A percentile compares a stretch with the other conserved stretches of the same genome.
Evolutionary conservation across 2,113 vertebrate species (phyloP).

Genomic region (Aix galericulata): DNA sequence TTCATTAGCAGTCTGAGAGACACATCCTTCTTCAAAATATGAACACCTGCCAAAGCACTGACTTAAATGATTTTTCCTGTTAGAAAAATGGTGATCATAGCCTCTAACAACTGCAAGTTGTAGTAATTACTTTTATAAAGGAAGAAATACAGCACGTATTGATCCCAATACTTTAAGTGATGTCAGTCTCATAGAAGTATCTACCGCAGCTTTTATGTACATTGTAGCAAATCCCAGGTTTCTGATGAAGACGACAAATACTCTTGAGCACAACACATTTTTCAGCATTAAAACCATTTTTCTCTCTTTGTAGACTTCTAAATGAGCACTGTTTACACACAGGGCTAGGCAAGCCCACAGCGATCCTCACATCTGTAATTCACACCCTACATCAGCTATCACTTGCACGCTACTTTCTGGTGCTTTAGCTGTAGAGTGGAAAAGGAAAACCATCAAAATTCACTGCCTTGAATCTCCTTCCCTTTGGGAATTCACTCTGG

Average conservation of each 20-base stretch:
- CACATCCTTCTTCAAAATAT: slow-evolving; percentile 58
- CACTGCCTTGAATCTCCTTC: neutral
- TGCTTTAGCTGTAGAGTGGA: neutral
- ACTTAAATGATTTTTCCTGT: slow-evolving; percentile 50
- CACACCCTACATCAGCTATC: neutral
- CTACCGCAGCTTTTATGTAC: neutral
- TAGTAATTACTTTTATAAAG: slow-evolving; percentile 20
- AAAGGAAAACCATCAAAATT: neutral
- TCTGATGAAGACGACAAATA: neutral
- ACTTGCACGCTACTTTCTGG: neutral
- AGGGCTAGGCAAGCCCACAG: neutral
- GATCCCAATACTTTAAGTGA: neutral
- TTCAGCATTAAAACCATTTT: neutral
- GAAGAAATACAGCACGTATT: neutral
- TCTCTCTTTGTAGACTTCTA: neutral
- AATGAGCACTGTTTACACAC: neutral
- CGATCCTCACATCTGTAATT: neutral
- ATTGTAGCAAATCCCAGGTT: neutral
- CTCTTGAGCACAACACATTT: neutral
- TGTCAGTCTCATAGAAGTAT: neutral
- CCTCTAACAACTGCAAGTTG: slow-evolving; percentile 22
- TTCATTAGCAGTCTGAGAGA: slow-evolving; percentile 63
- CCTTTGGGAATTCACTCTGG: neutral
- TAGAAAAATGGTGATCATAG: slow-evolving; percentile 21
- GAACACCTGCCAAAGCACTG: slow-evolving; percentile 49